A percentile compares a stretch with the other conserved stretches of the same genome.
Evolutionary conservation across 35 echinoderm and acorn worm genomes (phyloP).

Genomic region (Patiria miniata): DNA sequence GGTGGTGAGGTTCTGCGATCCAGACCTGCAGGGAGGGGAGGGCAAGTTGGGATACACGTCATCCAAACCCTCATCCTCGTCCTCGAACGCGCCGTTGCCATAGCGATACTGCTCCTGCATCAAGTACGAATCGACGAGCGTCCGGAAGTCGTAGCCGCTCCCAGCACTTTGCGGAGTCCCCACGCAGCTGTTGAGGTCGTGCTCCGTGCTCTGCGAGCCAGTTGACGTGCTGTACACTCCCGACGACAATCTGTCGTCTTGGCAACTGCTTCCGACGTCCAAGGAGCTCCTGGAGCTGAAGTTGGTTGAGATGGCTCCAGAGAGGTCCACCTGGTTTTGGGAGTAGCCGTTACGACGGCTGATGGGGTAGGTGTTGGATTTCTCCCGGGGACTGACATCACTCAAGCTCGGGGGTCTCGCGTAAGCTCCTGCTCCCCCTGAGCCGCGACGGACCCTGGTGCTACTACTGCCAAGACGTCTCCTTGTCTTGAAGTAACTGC

Average conservation of each 20-base stretch:
- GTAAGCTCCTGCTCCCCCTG: background rate
- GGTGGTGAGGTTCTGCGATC: slow-evolving; percentile 8
- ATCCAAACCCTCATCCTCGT: background rate
- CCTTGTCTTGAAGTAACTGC: background rate
- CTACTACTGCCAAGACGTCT: slow-evolving; percentile 1
- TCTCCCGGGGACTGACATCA: background rate
- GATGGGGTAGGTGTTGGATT: background rate
- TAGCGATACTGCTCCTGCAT: background rate
- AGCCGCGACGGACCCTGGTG: background rate
- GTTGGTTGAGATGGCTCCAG: background rate
- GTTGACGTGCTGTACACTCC: background rate
- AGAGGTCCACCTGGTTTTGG: background rate
- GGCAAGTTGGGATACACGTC: slow-evolving; percentile 18
- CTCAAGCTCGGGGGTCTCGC: background rate
- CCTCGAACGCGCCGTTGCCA: background rate
- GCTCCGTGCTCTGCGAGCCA: background rate
- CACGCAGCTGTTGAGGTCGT: background rate
- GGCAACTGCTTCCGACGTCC: background rate
- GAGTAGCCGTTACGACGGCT: background rate
- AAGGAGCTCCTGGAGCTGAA: background rate
- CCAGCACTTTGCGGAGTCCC: background rate
- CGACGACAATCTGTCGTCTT: background rate
- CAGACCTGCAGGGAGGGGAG: background rate
- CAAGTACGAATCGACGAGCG: background rate
- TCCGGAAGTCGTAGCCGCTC: slow-evolving; percentile 22